These are phyloP conservation scores for Toxotes lorentzi DNA, from an alignment of 2,797 vertebrate species.

Conservation along the genomic window DNA sequence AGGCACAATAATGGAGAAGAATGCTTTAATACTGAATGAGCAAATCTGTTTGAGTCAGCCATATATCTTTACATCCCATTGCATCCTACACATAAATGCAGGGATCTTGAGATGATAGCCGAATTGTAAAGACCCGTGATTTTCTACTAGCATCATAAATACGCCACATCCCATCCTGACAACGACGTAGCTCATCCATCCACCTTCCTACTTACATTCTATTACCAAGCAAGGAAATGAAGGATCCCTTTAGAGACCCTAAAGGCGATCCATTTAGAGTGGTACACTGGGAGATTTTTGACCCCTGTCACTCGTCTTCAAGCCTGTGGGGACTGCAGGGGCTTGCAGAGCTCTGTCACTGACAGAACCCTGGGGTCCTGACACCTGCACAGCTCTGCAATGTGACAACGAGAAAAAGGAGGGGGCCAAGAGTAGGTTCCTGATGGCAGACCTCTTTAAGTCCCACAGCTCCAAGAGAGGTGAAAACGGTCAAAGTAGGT, in stretches of 20 bases:
- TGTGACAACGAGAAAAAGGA: conserved; percentile 62
- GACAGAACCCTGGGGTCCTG: conserved; percentile 58
- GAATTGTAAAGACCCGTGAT: conserved; percentile 62
- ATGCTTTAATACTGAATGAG: conserved; percentile 65
- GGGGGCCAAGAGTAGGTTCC: conserved; percentile 56
- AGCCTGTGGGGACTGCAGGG: conserved; percentile 55
- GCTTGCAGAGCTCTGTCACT: conserved; percentile 64
- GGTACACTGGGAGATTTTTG: conserved; percentile 58
- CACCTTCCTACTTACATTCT: conserved; percentile 63
- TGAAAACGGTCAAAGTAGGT: conserved; percentile 43
- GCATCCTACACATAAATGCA: conserved; percentile 57
- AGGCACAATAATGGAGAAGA: conserved; percentile 50
- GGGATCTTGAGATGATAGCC: conserved; percentile 52
- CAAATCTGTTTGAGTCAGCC: conserved; percentile 54
- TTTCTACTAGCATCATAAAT: conserved; percentile 72
- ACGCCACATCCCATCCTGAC: conserved; percentile 63
- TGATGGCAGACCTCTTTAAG: conserved; percentile 60
- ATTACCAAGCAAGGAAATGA: conserved; percentile 70
- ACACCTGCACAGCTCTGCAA: conserved; percentile 64
- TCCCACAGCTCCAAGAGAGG: conserved; percentile 57
- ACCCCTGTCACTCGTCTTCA: conserved; percentile 65
- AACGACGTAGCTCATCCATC: conserved; percentile 60
- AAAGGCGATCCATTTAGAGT: conserved; percentile 73
- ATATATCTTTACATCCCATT: conserved; percentile 68
- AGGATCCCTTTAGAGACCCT: conserved; percentile 70